Base-by-base conservation (phyloP, 1,140 invertebrate genomes). In the Polypedilum pembai region DNA sequence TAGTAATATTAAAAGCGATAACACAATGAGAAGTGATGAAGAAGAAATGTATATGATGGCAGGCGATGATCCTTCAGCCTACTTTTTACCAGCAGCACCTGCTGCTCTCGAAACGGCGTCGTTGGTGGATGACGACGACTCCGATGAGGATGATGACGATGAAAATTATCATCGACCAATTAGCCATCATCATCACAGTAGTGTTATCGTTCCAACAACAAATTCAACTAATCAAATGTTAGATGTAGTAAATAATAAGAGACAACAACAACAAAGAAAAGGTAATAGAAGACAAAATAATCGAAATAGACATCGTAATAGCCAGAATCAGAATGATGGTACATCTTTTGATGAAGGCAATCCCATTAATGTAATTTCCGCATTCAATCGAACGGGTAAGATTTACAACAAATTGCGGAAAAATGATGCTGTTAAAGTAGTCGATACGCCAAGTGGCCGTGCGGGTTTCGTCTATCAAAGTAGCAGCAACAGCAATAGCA, bases 381-480 rank as follows among this genome's bases (percentile, higher is more conserved):
- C 65, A 20, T 69, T 69, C 17, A 69, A 69, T 69, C 65, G 65
- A 69, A 69, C 65, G 17, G 20, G 20, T 21, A 69, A 69, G 17
- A 69, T 69, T 21, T 69, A 69, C 18, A 69, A 69, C 20, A 69
- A 82, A 74, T 81, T 81, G 65, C 79, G 81, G 21, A 82, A 82
- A 76, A 82, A 82, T 41, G 81, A 82, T 78, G 81, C 81, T 45
- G 82, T 82, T 40, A 82, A 82, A 74, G 81, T 82, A 7, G 81
- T 82, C 69, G 80, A 80, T 7, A 82, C 81, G 63, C 81, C 81
- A 5, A 73, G 80, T 56, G 81, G 81, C 56, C 81, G 81, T 76
- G 81, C 82, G 75, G 80, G 81, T 74, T 81, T 82, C 73, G 80
- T 82, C 1, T 82, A 82, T 76, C 80, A 82, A 73, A 79, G 80